Conservation (phyloP, 1,140 invertebrate genomes). For the Lethrus apterus region DNA sequence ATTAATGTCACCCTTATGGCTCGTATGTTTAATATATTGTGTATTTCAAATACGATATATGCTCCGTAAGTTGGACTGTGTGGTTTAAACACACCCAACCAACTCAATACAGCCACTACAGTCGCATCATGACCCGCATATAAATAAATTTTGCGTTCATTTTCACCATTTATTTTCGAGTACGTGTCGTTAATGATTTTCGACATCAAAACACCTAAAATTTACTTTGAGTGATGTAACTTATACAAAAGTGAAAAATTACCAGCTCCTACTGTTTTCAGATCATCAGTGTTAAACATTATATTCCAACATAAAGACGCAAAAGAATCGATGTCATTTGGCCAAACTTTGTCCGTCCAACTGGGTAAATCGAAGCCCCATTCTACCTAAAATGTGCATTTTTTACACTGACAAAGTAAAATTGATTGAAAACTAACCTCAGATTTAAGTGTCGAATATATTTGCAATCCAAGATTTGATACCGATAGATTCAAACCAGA, state of each 20-base stretch:
- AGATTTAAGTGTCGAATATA: slow-evolving; percentile 2
- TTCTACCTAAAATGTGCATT: no score
- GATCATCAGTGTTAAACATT: background rate
- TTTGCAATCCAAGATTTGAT: no score
- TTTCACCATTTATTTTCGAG: slow-evolving; percentile 13
- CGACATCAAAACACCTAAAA: slow-evolving; percentile 22
- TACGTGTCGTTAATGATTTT: slow-evolving; percentile 27
- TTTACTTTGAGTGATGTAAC: no score
- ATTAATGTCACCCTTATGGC: background rate
- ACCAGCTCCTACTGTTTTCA: background rate
- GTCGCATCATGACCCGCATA: slow-evolving; percentile 30
- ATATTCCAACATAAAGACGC: background rate
- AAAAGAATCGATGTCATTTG: background rate
- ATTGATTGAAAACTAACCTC: no score
- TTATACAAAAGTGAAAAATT: no score
- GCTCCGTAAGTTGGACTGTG: slow-evolving; percentile 28
- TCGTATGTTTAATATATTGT: slow-evolving; percentile 10
- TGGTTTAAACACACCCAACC: slow-evolving; percentile 20
- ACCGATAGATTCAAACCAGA: no score
- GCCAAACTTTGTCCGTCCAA: background rate
- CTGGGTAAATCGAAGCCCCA: background rate
- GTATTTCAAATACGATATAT: slow-evolving; percentile 25
- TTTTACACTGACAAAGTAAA: no score
- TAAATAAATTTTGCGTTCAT: slow-evolving; percentile 23
- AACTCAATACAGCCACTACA: slow-evolving; percentile 20